Conservation (phyloP, 2,888 invertebrate species). For the Odontocerum albicorne region DNA sequence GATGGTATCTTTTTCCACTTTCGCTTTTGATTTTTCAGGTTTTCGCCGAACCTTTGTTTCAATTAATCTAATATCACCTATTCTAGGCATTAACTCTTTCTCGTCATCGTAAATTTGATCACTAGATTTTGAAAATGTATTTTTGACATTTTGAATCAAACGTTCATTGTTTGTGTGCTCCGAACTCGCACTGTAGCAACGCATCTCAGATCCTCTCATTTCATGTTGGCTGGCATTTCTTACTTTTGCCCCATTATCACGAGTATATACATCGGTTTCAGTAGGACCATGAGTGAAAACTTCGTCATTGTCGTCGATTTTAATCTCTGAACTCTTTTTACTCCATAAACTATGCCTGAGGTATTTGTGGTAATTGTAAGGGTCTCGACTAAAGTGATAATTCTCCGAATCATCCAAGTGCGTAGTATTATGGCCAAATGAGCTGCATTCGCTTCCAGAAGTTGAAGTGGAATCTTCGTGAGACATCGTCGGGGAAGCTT, state of each 20-base stretch:
- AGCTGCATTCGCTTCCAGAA: constrained; percentile 57
- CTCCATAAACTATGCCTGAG: constrained; percentile 58
- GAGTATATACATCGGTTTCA: constrained; percentile 1
- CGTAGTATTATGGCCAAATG: constrained; percentile 48
- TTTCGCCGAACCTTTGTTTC: constrained; percentile 48
- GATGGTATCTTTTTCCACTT: constrained; percentile 53
- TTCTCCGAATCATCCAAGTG: constrained; percentile 46
- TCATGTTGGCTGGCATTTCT: constrained; percentile 50
- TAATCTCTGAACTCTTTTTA: constrained; percentile 42
- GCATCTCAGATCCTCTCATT: constrained; percentile 45
- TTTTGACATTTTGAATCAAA: constrained; percentile 48
- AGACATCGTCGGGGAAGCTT: constrained; percentile 57
- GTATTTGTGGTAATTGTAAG: constrained; percentile 49
- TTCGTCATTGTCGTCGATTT: constrained; percentile 46
- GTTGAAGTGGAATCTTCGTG: constrained; percentile 56
- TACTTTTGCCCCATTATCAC: constrained; percentile 34
- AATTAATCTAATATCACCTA: constrained; percentile 37
- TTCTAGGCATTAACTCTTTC: constrained; percentile 29
- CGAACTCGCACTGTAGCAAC: constrained; percentile 57
- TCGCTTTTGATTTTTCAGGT: constrained; percentile 55
- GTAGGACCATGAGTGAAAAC: constrained; percentile 45
- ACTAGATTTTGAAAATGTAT: constrained; percentile 56
- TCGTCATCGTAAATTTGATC: constrained; percentile 57
- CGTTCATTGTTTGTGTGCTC: constrained; percentile 44
- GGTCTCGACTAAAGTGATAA: constrained; percentile 48